Conservation (phyloP, 1,140 invertebrate species). For the Ceratina australensis region DNA sequence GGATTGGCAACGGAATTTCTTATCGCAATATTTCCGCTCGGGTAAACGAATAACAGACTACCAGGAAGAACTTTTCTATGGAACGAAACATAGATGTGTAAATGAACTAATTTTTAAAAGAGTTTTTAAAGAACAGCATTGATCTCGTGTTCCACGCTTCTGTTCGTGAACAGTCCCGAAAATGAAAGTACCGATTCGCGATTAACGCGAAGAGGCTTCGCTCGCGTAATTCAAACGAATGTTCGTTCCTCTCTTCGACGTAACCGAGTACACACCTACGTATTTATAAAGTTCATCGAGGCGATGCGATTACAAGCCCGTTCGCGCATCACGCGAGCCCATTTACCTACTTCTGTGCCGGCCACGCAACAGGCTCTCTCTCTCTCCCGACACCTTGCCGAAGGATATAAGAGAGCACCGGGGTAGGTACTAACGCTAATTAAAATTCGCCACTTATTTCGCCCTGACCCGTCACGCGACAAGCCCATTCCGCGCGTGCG, state of each 20-base stretch:
- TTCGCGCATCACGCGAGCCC: conserved; percentile 54
- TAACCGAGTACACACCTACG: neutral
- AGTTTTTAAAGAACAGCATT: too few relatives aligned
- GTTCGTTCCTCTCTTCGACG: neutral
- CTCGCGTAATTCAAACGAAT: conserved; percentile 52
- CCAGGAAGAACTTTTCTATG: neutral
- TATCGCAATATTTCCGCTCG: neutral
- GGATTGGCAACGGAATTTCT: neutral
- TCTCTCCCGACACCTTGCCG: neutral
- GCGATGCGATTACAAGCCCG: conserved; percentile 58
- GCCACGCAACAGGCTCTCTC: conserved; percentile 38
- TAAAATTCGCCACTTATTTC: conserved; percentile 16
- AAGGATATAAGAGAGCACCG: neutral
- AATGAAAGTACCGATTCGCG: neutral
- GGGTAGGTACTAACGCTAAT: conserved; percentile 30
- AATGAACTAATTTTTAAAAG: too few relatives aligned
- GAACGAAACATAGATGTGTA: neutral
- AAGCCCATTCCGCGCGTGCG: neutral
- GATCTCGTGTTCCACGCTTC: too few relatives aligned
- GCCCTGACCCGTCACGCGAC: neutral
- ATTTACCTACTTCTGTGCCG: conserved; percentile 59
- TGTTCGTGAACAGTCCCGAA: neutral
- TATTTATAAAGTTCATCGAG: conserved; percentile 56
- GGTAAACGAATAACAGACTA: neutral
- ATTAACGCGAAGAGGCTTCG: conserved; percentile 36